These are phyloP conservation scores for Galbula dea DNA, from an alignment of 2,113 vertebrate genomes.

Conservation along the genomic window DNA sequence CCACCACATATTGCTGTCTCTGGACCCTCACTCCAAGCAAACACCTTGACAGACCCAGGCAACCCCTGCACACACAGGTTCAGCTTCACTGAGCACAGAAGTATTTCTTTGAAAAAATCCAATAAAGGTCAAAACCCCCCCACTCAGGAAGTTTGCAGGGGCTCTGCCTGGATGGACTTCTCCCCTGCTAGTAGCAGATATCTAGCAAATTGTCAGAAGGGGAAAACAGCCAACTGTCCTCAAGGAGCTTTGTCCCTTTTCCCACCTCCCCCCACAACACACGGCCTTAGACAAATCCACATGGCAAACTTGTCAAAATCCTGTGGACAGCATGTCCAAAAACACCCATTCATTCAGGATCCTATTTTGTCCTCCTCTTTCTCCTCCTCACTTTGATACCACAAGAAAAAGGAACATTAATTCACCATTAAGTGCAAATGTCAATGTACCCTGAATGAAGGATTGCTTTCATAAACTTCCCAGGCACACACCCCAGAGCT, in stretches of 20 bases:
- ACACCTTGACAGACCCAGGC: not conserved
- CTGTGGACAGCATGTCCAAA: not conserved
- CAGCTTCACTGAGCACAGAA: not conserved
- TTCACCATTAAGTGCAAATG: not conserved
- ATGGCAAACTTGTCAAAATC: not conserved
- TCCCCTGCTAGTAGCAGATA: not conserved
- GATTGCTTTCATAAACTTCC: not conserved
- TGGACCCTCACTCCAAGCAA: not conserved
- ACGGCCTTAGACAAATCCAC: not conserved
- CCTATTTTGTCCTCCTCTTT: not conserved
- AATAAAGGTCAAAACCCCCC: not conserved
- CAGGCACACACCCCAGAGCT: not conserved
- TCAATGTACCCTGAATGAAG: not conserved
- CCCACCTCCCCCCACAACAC: not conserved
- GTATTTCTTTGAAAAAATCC: not conserved
- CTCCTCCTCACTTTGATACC: not conserved
- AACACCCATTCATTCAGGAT: not conserved
- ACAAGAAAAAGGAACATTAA: not conserved
- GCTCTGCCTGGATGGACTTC: not conserved
- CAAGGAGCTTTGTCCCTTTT: not conserved
- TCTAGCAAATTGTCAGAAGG: not conserved
- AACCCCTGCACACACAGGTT: not conserved
- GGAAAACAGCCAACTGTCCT: not conserved
- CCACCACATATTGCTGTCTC: not conserved
- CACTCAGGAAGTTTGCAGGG: not conserved